phyloP scores from a whole-genome alignment of 92 coral and sea anemone genomes.

The Isaurus tuberculatus region DNA sequence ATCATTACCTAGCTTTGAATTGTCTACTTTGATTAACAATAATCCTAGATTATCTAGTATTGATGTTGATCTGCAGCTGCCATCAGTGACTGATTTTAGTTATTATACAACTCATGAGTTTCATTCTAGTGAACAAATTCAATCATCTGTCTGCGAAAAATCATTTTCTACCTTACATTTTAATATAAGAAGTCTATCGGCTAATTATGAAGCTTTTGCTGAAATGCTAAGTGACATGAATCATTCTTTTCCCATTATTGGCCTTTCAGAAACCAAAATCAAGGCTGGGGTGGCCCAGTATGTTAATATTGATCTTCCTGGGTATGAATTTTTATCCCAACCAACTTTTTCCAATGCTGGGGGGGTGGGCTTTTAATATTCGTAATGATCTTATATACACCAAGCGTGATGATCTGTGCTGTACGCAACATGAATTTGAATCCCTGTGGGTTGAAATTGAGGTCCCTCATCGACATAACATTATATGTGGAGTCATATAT shows the following conservation, averaged over 20 bases:
- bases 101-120: constrained; percentile 51
- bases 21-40: constrained; percentile 44
- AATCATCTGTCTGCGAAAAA: constrained; percentile 27
- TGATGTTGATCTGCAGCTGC: constrained; percentile 49
- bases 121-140: constrained; percentile 52
- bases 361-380: constrained; percentile 51
- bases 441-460: constrained; percentile 62
- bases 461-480: constrained; percentile 33
- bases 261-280: constrained; percentile 58
- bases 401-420: constrained; percentile 45
- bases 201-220: constrained; percentile 23
- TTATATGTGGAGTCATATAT: constrained; percentile 46
- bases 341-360: constrained; percentile 55
- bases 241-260: constrained; percentile 41
- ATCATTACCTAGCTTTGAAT: constrained; percentile 53
- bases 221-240: constrained; percentile 52
- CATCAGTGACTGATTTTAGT: constrained; percentile 51
- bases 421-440: constrained; percentile 45
- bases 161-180: constrained; percentile 48
- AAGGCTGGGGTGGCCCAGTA: constrained; percentile 27
- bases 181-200: constrained; percentile 33
- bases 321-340: constrained; percentile 28
- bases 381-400: constrained; percentile 38
- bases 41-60: constrained; percentile 38
- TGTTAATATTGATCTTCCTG: constrained; percentile 33